Base-by-base conservation (phyloP, 2,888 invertebrate genomes). In the Melinopterus prodromus region DNA sequence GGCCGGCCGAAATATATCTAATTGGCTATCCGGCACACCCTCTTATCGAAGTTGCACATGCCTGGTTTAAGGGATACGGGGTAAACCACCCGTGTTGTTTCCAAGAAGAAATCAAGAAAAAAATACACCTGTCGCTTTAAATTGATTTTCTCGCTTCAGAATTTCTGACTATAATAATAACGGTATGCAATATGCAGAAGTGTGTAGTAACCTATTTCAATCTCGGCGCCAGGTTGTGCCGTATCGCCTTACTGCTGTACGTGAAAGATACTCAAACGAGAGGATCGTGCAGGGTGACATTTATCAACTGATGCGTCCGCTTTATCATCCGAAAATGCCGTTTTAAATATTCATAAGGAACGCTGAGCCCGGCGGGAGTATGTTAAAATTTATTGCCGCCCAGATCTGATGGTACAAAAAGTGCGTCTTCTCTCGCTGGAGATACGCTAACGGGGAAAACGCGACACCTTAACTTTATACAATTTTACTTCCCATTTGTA, bases 301-400 rank as follows among this genome's bases (percentile, higher is more conserved):
- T 53, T 53, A 53, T 53, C 53, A 53, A 53, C 53, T 53, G 53
- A 53, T 53, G 53, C 53, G 53, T 53, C 5, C 53, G 53, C 53
- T 53, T 53, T 53, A 53, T 53, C 53, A 53, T 53, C 53, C 53
- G 53, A 53, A 53, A 53, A 53, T 53, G 53, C 53, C 53, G 53
- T 53, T 53, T 53, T 53, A 53, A 53, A 53, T 53, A 53, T 53
- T 53, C 53, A 53, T 53, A 53, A 53, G 53, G 53, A 53, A 53
- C 53, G 53, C 12, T 53, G 9, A 53, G 53, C 53, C 53, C 53
- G 53, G 0, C 53, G 53, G 53, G 53, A 53, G 53, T 53, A 53
- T 12, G 53, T 53, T 53, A 53, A 53, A 53, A 53, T 53, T 53
- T 53, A 53, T 53, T 53, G 53, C 53, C 53, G 7, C 7, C 1